Evolutionary conservation across 2,113 vertebrate species (phyloP).

Genomic region (Symphodus melops): DNA sequence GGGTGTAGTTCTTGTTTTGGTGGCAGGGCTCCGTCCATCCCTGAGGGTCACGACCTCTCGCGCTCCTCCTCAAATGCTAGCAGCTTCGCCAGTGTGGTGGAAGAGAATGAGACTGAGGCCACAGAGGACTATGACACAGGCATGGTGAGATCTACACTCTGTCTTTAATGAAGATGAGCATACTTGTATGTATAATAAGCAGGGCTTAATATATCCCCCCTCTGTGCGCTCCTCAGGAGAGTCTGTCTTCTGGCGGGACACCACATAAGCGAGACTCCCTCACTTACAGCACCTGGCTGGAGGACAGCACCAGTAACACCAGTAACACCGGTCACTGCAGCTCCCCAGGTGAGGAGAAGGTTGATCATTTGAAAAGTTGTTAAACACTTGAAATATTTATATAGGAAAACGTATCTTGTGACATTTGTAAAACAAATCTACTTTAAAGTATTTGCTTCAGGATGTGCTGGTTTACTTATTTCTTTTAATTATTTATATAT

Average conservation of each 20-base stretch:
- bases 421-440: too few relatives aligned
- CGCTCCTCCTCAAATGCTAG: constrained; percentile 95
- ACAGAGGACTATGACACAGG: constrained; percentile 88
- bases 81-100: constrained; percentile 94
- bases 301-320: constrained; percentile 86
- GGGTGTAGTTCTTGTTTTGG: constrained; percentile 74
- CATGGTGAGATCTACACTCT: constrained; percentile 80
- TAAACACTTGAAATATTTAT: too few relatives aligned
- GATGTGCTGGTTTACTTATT: too few relatives aligned
- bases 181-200: too few relatives aligned
- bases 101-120: constrained; percentile 87
- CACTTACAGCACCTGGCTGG: constrained; percentile 89
- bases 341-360: constrained; percentile 83
- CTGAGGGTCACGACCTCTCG: constrained; percentile 88
- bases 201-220: neutral
- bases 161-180: too few relatives aligned
- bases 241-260: constrained; percentile 87
- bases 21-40: constrained; percentile 82
- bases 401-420: too few relatives aligned
- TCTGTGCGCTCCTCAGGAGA: constrained; percentile 80
- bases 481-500: too few relatives aligned
- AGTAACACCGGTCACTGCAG: constrained; percentile 80
- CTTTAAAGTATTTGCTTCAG: too few relatives aligned
- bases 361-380: too few relatives aligned
- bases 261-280: constrained; percentile 90